phyloP scores from a whole-genome alignment of 2,113 vertebrate species.

The Lontra canadensis region DNA sequence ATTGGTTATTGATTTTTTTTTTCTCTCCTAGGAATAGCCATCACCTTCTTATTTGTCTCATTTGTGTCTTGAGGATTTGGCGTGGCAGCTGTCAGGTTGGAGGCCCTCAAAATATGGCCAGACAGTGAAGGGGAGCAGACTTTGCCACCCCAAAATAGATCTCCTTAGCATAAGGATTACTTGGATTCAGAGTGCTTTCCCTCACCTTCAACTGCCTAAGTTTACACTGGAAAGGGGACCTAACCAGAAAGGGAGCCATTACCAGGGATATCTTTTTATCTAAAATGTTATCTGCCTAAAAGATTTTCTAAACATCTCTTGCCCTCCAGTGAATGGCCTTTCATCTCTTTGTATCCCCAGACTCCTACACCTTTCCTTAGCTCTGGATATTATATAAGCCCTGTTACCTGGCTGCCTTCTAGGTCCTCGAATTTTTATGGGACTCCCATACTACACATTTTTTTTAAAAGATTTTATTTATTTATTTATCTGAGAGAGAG shows the following conservation, averaged over 20 bases:
- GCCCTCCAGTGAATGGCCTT: neutral
- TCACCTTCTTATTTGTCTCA: neutral
- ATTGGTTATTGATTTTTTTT: neutral
- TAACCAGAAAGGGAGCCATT: neutral
- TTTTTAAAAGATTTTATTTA: no score
- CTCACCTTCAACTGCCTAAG: neutral
- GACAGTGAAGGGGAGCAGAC: neutral
- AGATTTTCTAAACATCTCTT: neutral
- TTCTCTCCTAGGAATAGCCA: neutral
- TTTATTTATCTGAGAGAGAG: no score
- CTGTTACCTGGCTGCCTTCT: neutral
- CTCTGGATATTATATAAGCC: neutral
- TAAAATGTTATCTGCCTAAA: neutral
- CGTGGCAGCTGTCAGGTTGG: neutral
- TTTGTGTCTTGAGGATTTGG: neutral
- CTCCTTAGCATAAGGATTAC: neutral
- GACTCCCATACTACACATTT: neutral
- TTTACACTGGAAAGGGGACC: neutral
- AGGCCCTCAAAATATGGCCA: neutral
- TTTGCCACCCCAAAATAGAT: neutral
- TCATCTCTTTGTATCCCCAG: neutral
- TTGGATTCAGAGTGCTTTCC: neutral
- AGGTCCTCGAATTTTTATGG: neutral
- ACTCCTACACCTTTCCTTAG: neutral
- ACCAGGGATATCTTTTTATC: neutral